Evolutionary conservation across 2,888 invertebrate genomes (phyloP).

Genomic region (Hetaerina titia): DNA sequence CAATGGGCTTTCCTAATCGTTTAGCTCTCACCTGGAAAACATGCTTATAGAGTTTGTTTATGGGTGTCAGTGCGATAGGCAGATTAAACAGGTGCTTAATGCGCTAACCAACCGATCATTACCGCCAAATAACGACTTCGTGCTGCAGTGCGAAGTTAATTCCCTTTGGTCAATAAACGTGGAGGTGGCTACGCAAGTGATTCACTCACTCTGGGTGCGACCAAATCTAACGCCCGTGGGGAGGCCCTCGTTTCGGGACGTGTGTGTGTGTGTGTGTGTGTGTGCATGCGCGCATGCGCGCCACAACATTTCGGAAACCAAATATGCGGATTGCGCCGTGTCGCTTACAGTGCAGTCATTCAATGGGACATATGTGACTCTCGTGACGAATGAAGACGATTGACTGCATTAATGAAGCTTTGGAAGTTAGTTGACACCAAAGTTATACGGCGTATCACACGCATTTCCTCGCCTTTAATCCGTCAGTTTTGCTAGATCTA

Average conservation of each 20-base stretch:
- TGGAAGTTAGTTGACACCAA: no score
- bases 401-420: no score
- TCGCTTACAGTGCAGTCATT: neutral
- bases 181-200: constrained; percentile 11
- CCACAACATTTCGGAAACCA: neutral
- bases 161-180: constrained; percentile 43
- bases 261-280: neutral
- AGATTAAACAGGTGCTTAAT: constrained; percentile 60
- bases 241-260: neutral
- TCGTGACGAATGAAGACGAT: neutral
- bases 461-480: no score
- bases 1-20: neutral
- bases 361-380: neutral
- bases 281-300: neutral
- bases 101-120: constrained; percentile 60
- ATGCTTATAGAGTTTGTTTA: neutral
- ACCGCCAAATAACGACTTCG: constrained; percentile 39
- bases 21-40: neutral
- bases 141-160: neutral
- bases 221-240: constrained; percentile 37
- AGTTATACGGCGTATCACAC: no score
- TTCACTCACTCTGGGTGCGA: neutral
- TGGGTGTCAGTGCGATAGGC: neutral
- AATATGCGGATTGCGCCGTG: neutral
- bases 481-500: no score